phyloP scores from a whole-genome alignment of 2,113 vertebrate genomes.

The Hystrix cristata region DNA sequence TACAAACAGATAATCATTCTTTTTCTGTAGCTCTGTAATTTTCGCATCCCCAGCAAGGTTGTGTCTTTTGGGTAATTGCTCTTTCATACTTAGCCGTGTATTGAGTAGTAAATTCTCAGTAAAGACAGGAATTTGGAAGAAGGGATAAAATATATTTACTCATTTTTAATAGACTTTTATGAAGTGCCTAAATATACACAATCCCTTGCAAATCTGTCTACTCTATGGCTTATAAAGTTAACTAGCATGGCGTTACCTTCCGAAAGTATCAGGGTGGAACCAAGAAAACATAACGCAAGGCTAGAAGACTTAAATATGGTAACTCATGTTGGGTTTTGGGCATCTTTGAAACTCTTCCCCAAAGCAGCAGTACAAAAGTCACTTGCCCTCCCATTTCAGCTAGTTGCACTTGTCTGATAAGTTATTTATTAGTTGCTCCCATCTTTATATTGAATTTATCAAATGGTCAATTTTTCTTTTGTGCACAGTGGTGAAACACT shows the following conservation, averaged over 20 bases:
- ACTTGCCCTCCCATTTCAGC: not conserved
- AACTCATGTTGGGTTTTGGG: not conserved
- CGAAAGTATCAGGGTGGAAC: not conserved
- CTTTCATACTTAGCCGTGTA: not conserved
- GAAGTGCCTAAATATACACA: not conserved
- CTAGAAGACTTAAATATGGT: not conserved
- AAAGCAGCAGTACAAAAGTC: not conserved
- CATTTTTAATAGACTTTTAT: slow-evolving; percentile 22
- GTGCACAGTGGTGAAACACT: not conserved
- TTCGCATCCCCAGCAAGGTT: not conserved
- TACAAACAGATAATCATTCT: not conserved
- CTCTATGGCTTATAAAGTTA: not conserved
- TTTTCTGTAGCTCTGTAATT: not conserved
- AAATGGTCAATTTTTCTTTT: not conserved
- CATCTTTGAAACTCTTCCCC: not conserved
- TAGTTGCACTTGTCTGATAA: not conserved
- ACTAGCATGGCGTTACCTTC: not conserved
- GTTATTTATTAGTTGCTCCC: not conserved
- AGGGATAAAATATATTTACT: not conserved
- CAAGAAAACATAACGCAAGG: not conserved
- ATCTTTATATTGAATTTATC: not conserved
- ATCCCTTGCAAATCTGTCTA: rapidly evolving
- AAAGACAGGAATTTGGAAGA: not conserved
- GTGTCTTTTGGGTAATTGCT: not conserved
- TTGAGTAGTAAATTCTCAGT: not conserved